Percentiles rank a stretch among this genome's conserved stretches.
Conservation (phyloP, 2,888 invertebrate genomes). For the Chesias legatella region DNA sequence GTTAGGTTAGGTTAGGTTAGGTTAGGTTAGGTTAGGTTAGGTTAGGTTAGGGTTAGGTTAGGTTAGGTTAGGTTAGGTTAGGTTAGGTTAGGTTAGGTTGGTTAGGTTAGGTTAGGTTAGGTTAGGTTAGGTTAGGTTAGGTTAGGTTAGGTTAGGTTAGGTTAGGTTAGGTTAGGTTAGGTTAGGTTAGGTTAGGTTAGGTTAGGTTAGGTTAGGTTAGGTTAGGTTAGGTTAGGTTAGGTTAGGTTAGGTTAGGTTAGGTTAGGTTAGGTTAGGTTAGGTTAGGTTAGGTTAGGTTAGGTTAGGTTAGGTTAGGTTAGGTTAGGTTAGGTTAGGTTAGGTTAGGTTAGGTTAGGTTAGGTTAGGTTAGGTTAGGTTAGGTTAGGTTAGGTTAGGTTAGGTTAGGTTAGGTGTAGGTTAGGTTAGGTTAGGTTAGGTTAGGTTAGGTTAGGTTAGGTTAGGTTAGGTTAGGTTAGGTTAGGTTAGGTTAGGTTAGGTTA, state of each 20-base stretch:
- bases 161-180: constrained; percentile 32
- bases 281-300: constrained; percentile 19
- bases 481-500: constrained; percentile 18
- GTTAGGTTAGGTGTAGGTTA: constrained; percentile 14
- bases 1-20: constrained; percentile 8
- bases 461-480: constrained; percentile 15
- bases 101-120: constrained; percentile 26
- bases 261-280: constrained; percentile 15
- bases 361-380: constrained; percentile 18
- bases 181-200: constrained; percentile 34
- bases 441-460: constrained; percentile 17
- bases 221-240: constrained; percentile 32
- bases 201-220: constrained; percentile 33
- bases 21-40: constrained; percentile 18
- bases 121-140: constrained; percentile 22
- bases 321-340: constrained; percentile 19
- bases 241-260: constrained; percentile 22
- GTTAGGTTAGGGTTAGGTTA: constrained; percentile 18
- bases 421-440: constrained; percentile 16
- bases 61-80: constrained; percentile 17
- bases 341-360: constrained; percentile 18
- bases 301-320: constrained; percentile 17
- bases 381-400: constrained; percentile 20
- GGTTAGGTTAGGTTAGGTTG: constrained; percentile 16
- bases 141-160: constrained; percentile 29